phyloP scores from a whole-genome alignment of 2,888 invertebrate genomes.

The Perizoma affinitatum region DNA sequence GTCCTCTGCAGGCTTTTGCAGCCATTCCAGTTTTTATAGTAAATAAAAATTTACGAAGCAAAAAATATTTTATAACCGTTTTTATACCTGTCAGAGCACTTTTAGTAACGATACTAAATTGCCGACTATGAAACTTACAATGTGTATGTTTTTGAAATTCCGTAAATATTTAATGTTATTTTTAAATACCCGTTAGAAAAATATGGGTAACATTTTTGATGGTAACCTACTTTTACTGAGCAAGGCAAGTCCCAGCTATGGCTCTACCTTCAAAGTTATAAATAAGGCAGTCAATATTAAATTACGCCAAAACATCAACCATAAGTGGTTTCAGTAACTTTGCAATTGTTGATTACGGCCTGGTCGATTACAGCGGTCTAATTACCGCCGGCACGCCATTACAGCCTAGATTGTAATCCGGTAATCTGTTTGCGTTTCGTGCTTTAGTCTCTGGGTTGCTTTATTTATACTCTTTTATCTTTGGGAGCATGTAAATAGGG shows the following conservation, averaged over 20 bases:
- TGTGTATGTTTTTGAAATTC: neutral
- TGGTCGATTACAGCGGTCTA: slow-evolving; percentile 47
- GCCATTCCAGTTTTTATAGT: slow-evolving; percentile 11
- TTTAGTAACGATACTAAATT: slow-evolving; percentile 12
- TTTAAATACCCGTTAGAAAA: too few species aligned
- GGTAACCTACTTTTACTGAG: too few species aligned
- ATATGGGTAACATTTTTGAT: too few species aligned
- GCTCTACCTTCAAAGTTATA: slow-evolving; percentile 22
- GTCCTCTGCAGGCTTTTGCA: slow-evolving; percentile 16
- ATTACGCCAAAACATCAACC: slow-evolving; percentile 55
- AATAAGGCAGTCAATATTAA: slow-evolving; percentile 49
- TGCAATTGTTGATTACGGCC: slow-evolving; percentile 56
- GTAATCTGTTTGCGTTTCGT: slow-evolving; percentile 50
- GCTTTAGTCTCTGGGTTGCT: slow-evolving; percentile 35
- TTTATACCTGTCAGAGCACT: slow-evolving; percentile 12
- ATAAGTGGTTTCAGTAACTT: slow-evolving; percentile 58
- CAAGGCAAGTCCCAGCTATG: neutral
- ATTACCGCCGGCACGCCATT: slow-evolving; percentile 41
- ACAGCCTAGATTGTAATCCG: slow-evolving; percentile 45
- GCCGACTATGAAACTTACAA: neutral
- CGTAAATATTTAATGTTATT: too few species aligned
- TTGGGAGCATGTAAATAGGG: slow-evolving; percentile 39
- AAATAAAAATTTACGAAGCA: slow-evolving; percentile 19
- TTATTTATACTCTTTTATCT: slow-evolving; percentile 39
- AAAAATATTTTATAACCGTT: slow-evolving; percentile 15